These are phyloP conservation scores for Pangasianodon hypophthalmus DNA, from an alignment of 2,113 vertebrate species.

Conservation along the genomic window DNA sequence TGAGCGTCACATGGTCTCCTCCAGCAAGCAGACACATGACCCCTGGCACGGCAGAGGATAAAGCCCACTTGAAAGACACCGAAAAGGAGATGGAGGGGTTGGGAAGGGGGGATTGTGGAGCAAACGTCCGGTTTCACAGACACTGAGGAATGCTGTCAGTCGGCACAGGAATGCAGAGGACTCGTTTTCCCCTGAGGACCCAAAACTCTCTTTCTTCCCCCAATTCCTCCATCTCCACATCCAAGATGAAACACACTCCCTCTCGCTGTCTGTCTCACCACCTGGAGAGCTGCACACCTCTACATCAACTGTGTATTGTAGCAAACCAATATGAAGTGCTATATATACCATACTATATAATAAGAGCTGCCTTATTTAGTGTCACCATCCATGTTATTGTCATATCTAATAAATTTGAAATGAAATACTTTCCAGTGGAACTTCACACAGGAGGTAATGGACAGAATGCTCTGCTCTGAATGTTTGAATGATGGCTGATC, in stretches of 20 bases:
- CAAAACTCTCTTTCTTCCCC: constrained; percentile 26
- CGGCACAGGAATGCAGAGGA: constrained; percentile 53
- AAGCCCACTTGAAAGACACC: constrained; percentile 62
- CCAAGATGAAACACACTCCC: constrained; percentile 33
- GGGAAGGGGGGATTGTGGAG: constrained; percentile 40
- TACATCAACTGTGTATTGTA: constrained; percentile 5
- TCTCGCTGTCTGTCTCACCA: constrained; percentile 22
- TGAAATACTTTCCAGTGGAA: neutral
- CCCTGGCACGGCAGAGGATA: constrained; percentile 62
- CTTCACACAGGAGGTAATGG: neutral
- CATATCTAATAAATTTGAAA: neutral
- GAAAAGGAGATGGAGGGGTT: constrained; percentile 48
- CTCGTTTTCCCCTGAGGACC: constrained; percentile 44
- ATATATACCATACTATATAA: neutral
- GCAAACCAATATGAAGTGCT: neutral
- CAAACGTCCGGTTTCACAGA: constrained; percentile 64
- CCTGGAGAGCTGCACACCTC: constrained; percentile 21
- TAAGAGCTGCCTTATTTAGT: neutral
- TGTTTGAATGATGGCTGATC: neutral
- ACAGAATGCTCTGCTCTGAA: neutral
- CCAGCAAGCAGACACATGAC: constrained; percentile 65
- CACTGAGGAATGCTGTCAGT: constrained; percentile 60
- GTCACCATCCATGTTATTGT: neutral
- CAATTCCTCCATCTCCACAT: constrained; percentile 25
- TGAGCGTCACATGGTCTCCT: constrained; percentile 63